Base-by-base conservation (phyloP, 2,113 vertebrate species). In the Vombatus ursinus region DNA sequence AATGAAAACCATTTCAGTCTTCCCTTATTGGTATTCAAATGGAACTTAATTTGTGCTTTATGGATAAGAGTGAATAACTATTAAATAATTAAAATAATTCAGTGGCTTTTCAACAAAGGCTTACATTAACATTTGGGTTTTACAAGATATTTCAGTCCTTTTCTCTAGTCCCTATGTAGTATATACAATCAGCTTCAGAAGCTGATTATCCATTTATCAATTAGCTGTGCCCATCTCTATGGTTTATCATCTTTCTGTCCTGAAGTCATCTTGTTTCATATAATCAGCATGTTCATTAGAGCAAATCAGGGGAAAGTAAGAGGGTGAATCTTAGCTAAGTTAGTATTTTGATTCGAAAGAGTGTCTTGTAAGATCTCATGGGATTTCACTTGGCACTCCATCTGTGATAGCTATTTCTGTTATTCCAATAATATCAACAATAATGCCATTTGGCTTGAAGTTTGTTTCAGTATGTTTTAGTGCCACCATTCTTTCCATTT, bases 211-310 rank as follows among this genome's bases (percentile, higher is more conserved):
- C 57, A 94, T 37, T 84, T 94, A 93, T 95, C 93, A 96, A 95
- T 96, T 94, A 97, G 90, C n/a, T 90, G 8, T 22, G 51, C 5
- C 50, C 49, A 57, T 92, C 92, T 77, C 93, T 90, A 92, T 52
- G 92, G 97, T 95, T 92, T 31, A 95, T 92, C 53, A 31, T 31
- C 48, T 1, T 52, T 89, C 91, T 91, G 19, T 92, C 77, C 92
- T 89, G 31, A 52, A 89, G 92, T 92, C 95, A 96, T 94, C 97
- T 94, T 48, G 90, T 93, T 94, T 10, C 51, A 94, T 47, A 92
- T 92, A 96, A 97, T 92, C 7, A 84, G 68, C 96, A 96, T 61
- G 93, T 92, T 96, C 68, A 94, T 94, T 91, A 89, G 89, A 96
- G 90, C 26, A 92, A 25, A 94, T 0, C 90, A 92, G 3, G 37